These are phyloP conservation scores for Trachythela sp. DNA, from an alignment of 64 coral and sea anemone genomes.

Conservation along the genomic window DNA sequence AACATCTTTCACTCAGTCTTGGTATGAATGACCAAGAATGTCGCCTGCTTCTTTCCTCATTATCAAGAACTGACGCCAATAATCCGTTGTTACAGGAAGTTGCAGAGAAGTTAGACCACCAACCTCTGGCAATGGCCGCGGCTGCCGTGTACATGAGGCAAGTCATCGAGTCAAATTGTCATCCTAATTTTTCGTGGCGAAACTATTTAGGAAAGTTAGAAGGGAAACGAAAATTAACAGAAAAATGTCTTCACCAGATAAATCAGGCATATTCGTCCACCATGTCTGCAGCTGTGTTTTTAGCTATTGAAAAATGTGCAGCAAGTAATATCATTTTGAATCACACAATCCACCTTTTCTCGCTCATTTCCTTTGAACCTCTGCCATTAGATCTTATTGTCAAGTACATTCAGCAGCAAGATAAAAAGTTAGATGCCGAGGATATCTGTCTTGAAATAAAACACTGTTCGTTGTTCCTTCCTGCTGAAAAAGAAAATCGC, in stretches of 20 bases:
- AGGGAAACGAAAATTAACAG: constrained; percentile 35
- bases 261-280: constrained; percentile 34
- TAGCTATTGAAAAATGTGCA: constrained; percentile 34
- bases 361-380: constrained; percentile 36
- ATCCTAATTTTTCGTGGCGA: constrained; percentile 2
- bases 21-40: neutral
- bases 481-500: constrained; percentile 6
- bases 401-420: constrained; percentile 28
- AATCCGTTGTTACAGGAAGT: neutral
- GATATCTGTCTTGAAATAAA: constrained; percentile 18
- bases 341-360: constrained; percentile 39
- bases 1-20: neutral
- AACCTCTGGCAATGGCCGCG: neutral
- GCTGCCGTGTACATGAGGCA: neutral
- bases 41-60: neutral
- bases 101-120: neutral
- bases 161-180: neutral
- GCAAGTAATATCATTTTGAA: constrained; percentile 8
- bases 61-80: neutral
- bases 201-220: constrained; percentile 38
- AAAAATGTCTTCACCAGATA: constrained; percentile 14
- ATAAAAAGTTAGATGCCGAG: constrained; percentile 6
- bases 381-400: constrained; percentile 42
- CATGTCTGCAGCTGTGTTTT: constrained; percentile 39
- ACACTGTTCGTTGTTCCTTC: constrained; percentile 36